Evolutionary conservation across 2,888 invertebrate genomes (phyloP).

Genomic region (Sinohyriopsis cumingii): DNA sequence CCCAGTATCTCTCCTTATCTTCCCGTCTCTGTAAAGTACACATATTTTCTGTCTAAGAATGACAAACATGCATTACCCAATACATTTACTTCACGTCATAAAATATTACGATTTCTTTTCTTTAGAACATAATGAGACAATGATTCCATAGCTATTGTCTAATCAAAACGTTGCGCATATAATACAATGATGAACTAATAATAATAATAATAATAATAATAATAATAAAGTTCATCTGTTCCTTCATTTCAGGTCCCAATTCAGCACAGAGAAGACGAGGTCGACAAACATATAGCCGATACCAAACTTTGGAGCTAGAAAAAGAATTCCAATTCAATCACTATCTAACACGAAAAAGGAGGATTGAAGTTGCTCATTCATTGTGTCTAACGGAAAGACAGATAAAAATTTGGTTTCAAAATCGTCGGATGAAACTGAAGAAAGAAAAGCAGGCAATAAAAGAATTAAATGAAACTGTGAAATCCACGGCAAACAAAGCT

Average conservation of each 20-base stretch:
- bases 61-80: too few species aligned
- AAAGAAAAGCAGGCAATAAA: slow-evolving; percentile 66
- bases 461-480: slow-evolving; percentile 56
- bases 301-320: slow-evolving; percentile 97
- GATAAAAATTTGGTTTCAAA: slow-evolving; percentile 83
- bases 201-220: background rate
- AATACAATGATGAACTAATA: too few species aligned
- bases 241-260: slow-evolving; percentile 61
- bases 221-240: slow-evolving; percentile 14
- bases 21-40: too few species aligned
- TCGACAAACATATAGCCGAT: slow-evolving; percentile 96
- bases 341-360: slow-evolving; percentile 95
- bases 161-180: too few species aligned
- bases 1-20: too few species aligned
- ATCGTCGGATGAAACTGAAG: slow-evolving; percentile 98
- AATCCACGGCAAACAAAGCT: slow-evolving; percentile 16
- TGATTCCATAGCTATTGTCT: too few species aligned
- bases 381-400: slow-evolving; percentile 96
- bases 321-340: slow-evolving; percentile 99
- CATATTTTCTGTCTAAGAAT: too few species aligned
- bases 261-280: slow-evolving; percentile 77
- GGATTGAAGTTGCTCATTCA: slow-evolving; percentile 97
- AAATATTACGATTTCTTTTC: too few species aligned
- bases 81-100: too few species aligned
- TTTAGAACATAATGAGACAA: too few species aligned